phyloP scores from a whole-genome alignment of 1,140 invertebrate species.

The Stenopsyche tienmushanensis region DNA sequence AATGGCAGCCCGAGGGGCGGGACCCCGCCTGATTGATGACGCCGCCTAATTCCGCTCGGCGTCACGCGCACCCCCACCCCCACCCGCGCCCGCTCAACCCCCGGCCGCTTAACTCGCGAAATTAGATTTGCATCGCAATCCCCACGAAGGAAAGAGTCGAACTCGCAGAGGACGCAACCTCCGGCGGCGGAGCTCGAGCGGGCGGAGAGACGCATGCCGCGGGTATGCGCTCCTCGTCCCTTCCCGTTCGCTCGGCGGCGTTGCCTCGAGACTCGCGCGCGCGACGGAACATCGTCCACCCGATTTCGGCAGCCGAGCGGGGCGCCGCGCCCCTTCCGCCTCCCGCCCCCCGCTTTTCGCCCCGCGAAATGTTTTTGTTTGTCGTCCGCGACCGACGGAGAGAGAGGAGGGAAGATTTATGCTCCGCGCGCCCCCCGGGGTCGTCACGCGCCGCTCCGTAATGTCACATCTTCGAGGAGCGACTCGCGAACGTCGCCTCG shows the following conservation, averaged over 20 bases:
- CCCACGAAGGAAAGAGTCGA: no score
- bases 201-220: not conserved
- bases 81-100: slow-evolving; percentile 1
- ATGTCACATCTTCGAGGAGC: slow-evolving; percentile 13
- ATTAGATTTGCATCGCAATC: no score
- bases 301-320: no score
- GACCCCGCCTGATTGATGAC: slow-evolving; percentile 41
- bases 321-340: not conserved
- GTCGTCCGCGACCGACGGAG: not conserved
- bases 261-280: no score
- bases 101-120: no score
- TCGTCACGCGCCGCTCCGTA: not conserved
- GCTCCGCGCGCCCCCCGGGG: not conserved
- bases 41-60: slow-evolving; percentile 11
- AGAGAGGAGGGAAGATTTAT: slow-evolving; percentile 8
- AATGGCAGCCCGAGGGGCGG: slow-evolving; percentile 46
- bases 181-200: not conserved
- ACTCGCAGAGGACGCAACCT: no score
- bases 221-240: not conserved
- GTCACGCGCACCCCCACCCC: not conserved
- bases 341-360: not conserved
- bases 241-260: not conserved
- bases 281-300: no score
- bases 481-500: no score
- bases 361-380: slow-evolving; percentile 11